phyloP scores from a whole-genome alignment of 2,113 vertebrate species.

The Mirza zaza region DNA sequence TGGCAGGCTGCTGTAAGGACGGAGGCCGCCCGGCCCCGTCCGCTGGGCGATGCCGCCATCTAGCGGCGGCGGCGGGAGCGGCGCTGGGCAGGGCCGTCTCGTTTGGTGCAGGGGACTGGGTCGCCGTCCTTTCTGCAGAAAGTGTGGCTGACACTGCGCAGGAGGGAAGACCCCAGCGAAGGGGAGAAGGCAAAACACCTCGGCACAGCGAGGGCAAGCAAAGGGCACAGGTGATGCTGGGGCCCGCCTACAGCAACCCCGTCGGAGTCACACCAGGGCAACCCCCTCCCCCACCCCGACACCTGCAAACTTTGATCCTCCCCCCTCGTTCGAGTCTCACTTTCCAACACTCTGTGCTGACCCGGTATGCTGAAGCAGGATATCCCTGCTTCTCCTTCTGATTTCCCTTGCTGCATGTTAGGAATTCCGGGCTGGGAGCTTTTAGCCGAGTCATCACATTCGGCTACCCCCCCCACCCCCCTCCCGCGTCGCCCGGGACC shows the following conservation, averaged over 20 bases:
- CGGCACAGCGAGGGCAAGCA: neutral
- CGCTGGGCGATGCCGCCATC: constrained; percentile 59
- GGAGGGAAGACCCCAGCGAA: neutral
- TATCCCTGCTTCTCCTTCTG: neutral
- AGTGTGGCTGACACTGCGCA: neutral
- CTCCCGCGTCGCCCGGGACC: neutral
- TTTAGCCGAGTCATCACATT: constrained; percentile 28
- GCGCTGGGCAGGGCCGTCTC: neutral
- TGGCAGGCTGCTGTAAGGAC: neutral
- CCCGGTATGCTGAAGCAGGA: neutral
- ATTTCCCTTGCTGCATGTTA: neutral
- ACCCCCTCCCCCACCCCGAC: neutral
- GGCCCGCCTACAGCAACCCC: neutral
- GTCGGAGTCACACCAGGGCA: neutral
- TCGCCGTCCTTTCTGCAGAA: neutral
- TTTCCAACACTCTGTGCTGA: neutral
- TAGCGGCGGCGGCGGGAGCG: neutral
- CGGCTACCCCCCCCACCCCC: neutral
- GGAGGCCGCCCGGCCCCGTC: neutral
- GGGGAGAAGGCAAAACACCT: neutral
- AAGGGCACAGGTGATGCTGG: neutral
- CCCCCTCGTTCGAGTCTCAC: rapidly evolving
- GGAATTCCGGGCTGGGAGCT: neutral
- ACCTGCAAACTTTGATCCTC: neutral
- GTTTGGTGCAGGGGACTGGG: neutral